Conservation (phyloP, 2,797 vertebrate species). For the Onychomys torridus region DNA sequence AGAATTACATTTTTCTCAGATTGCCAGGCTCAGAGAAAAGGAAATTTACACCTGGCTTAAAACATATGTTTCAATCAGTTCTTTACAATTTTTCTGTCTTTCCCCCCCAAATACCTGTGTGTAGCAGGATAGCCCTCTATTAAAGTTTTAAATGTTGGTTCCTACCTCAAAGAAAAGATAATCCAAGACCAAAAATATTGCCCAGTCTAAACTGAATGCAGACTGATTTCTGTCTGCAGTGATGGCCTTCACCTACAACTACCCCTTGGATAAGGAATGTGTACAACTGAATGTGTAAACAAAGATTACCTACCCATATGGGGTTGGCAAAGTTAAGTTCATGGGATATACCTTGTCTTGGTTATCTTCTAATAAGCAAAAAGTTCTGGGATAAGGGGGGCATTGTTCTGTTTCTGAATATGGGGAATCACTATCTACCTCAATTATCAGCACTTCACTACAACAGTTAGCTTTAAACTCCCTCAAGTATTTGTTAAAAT, state of each 20-base stretch:
- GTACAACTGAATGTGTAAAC: not conserved
- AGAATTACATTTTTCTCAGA: not conserved
- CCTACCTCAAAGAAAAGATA: not conserved
- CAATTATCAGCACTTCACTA: constrained; percentile 11
- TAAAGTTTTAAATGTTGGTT: not conserved
- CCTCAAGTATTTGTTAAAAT: constrained; percentile 32
- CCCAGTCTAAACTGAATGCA: not conserved
- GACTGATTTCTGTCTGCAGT: not conserved
- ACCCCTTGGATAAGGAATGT: not conserved
- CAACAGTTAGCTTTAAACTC: not conserved
- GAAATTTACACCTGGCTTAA: not conserved
- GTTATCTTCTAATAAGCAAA: not conserved
- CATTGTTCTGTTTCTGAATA: constrained; percentile 33
- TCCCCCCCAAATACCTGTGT: not conserved
- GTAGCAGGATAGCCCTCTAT: not conserved
- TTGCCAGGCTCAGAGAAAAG: not conserved
- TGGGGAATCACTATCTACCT: not conserved
- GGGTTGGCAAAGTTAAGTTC: not conserved
- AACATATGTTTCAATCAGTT: not conserved
- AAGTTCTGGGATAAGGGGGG: not conserved
- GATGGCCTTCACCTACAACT: not conserved
- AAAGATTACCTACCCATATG: not conserved
- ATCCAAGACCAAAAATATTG: not conserved
- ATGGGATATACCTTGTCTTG: not conserved
- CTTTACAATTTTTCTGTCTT: not conserved